Evolutionary conservation across 2,888 invertebrate species (phyloP), one percentile per base, ranked within the genome.

Genomic region (Volucella inanis): DNA sequence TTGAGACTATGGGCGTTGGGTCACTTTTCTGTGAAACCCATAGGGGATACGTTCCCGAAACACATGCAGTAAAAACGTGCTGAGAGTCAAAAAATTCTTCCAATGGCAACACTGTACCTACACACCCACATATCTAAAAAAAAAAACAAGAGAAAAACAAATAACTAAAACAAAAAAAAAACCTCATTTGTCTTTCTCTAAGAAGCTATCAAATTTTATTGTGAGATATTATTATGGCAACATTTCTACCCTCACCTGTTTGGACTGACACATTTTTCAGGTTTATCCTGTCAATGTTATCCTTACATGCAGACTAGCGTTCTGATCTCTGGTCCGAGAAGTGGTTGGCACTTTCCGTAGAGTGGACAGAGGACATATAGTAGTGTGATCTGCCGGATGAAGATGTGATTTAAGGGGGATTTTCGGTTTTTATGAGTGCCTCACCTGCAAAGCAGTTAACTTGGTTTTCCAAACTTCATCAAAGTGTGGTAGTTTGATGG

Each of bases 141-240:
- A 22, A 22, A 22, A 4, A 31, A 31, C 31, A 3, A 31, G 6
- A 31, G 6, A 31, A 31, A 31, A 31, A 31, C 31, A 31, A 31
- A 31, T 31, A 31, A 31, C 6, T 31, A 14, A 54, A 72, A 55
- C 31, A 39, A 45, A 50, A 15, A 62, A n/a, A 71, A 83, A 83
- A 74, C 65, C 72, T 61, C 55, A 84, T 84, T 84, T 84, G 47
- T 79, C 83, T 79, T 72, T 62, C 65, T 55, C 65, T 57, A 76
- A 76, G 84, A 80, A 80, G 84, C 80, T 85, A 85, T 85, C 75
- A 85, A 85, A 80, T 80, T 85, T 85, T 80, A 85, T 80, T 85
- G 80, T 67, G 61, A 68, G 80, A 76, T 85, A 85, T 85, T 85
- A 72, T 85, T 85, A 72, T 76, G 49, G 71, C 65, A 80, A 50